Evolutionary conservation across 2,797 vertebrate genomes (phyloP).

Genomic region (Acanthiza pusilla): DNA sequence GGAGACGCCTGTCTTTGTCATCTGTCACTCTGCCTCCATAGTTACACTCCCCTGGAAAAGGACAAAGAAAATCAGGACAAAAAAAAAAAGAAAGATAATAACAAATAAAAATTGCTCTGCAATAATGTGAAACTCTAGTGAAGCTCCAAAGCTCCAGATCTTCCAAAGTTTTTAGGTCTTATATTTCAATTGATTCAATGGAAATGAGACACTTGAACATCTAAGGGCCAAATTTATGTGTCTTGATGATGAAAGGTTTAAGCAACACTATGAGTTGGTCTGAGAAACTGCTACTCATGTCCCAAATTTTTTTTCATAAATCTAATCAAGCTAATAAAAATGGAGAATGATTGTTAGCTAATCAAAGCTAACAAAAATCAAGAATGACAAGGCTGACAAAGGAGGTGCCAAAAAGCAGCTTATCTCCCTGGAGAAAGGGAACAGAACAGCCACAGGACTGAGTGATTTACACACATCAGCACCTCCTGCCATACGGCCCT

Average conservation of each 20-base stretch:
- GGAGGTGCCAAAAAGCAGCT: not conserved
- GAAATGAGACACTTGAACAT: not conserved
- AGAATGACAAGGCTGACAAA: not conserved
- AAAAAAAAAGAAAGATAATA: not conserved
- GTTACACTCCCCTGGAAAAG: conserved; percentile 88
- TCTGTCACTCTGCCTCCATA: conserved; percentile 95
- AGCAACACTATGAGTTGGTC: not conserved
- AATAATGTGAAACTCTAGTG: not conserved
- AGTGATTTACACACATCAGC: not conserved
- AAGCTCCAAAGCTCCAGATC: not conserved
- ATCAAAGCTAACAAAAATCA: not conserved
- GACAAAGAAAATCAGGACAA: not conserved
- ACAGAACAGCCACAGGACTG: not conserved
- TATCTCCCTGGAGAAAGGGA: not conserved
- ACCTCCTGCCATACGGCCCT: not conserved
- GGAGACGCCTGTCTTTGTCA: conserved; percentile 91
- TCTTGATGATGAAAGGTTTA: not conserved
- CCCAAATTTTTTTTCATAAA: not conserved
- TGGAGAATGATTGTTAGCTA: not conserved
- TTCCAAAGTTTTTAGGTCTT: not conserved
- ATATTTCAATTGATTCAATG: not conserved
- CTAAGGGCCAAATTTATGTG: not conserved
- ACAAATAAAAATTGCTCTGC: not conserved
- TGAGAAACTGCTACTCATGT: not conserved
- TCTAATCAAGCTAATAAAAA: not conserved